These are phyloP conservation scores for Cantharis flavilabris DNA, from an alignment of 2,888 invertebrate genomes.

Conservation along the genomic window DNA sequence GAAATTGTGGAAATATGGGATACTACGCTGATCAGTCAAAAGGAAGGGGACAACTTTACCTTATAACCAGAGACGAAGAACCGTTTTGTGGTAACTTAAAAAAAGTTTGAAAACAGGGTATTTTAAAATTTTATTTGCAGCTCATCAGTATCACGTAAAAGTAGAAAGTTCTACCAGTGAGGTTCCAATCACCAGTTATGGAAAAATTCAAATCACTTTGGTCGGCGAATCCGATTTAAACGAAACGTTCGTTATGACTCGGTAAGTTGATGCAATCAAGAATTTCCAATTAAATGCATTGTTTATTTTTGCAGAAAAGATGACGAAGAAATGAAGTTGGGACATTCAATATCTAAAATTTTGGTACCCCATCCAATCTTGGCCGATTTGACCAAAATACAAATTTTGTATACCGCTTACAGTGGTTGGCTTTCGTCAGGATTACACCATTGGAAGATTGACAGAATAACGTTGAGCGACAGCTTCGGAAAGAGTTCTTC, in stretches of 20 bases:
- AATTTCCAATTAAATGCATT: not conserved
- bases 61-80: slow-evolving; percentile 87
- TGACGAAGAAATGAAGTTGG: slow-evolving; percentile 73
- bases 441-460: slow-evolving; percentile 76
- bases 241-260: slow-evolving; percentile 87
- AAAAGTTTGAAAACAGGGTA: not conserved
- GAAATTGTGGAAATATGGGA: slow-evolving; percentile 87
- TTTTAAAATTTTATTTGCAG: slow-evolving; percentile 54
- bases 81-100: slow-evolving; percentile 81
- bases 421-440: slow-evolving; percentile 90
- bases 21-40: slow-evolving; percentile 87
- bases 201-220: slow-evolving; percentile 77
- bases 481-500: slow-evolving; percentile 85
- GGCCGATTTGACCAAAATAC: slow-evolving; percentile 71
- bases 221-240: slow-evolving; percentile 82
- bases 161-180: slow-evolving; percentile 75
- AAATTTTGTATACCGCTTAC: slow-evolving; percentile 85
- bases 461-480: slow-evolving; percentile 82
- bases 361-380: slow-evolving; percentile 88
- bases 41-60: slow-evolving; percentile 84
- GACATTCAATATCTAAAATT: slow-evolving; percentile 77
- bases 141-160: slow-evolving; percentile 85
- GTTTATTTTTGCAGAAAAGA: slow-evolving; percentile 66
- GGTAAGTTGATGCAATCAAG: slow-evolving; percentile 58
- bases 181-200: slow-evolving; percentile 73